phyloP scores from a whole-genome alignment of 2,797 vertebrate species.

The Myioborus melanocephalus region DNA sequence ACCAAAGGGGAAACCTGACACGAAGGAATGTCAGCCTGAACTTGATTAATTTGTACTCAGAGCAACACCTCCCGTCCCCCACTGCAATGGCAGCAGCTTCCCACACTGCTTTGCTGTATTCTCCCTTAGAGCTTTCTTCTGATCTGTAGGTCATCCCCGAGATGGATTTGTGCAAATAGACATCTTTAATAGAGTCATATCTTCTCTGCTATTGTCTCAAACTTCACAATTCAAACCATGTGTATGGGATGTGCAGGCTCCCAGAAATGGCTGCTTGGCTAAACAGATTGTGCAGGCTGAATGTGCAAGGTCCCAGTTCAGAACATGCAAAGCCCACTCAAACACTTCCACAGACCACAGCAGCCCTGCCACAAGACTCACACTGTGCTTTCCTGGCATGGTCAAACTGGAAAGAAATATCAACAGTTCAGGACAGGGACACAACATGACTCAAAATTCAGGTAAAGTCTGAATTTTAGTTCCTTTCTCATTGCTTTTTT shows the following conservation, averaged over 20 bases:
- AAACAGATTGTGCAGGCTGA: background rate
- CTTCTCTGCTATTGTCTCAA: conserved; percentile 2
- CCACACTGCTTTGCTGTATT: background rate
- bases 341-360: background rate
- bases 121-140: background rate
- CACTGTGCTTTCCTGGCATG: background rate
- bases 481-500: background rate
- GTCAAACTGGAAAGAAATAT: background rate
- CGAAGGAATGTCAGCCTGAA: conserved; percentile 20
- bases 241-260: background rate
- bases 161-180: background rate
- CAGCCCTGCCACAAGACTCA: background rate
- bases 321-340: accelerated
- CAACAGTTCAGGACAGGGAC: background rate
- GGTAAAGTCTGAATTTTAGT: background rate
- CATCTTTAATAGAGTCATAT: conserved; percentile 8
- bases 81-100: background rate
- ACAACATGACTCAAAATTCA: background rate
- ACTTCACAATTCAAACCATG: conserved; percentile 20
- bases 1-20: conserved; percentile 22
- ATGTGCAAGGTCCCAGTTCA: accelerated
- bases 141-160: background rate
- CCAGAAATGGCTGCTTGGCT: background rate
- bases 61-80: background rate
- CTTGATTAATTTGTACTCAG: conserved; percentile 25